These are phyloP conservation scores for Acrocyrtus sp. DNA, from an alignment of 2,888 invertebrate species.

Conservation along the genomic window DNA sequence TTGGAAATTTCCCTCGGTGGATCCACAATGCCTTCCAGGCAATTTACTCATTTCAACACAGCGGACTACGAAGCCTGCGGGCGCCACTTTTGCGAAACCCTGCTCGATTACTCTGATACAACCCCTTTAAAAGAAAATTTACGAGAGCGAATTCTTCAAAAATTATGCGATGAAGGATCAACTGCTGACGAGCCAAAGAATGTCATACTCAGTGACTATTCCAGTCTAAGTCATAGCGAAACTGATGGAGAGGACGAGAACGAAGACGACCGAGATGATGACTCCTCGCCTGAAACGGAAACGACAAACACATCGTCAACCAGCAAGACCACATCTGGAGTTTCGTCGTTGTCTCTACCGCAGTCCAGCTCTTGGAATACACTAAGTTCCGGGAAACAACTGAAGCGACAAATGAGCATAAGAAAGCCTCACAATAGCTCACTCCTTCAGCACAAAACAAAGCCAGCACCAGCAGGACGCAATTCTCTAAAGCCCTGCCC, in stretches of 20 bases:
- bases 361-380: no score
- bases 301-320: conserved; percentile 1
- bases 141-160: conserved; percentile 81
- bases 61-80: conserved; percentile 85
- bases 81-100: conserved; percentile 89
- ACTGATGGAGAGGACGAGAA: conserved; percentile 52
- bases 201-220: conserved; percentile 84
- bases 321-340: neutral
- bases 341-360: no score
- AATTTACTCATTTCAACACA: conserved; percentile 88
- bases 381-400: neutral
- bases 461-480: neutral
- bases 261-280: conserved; percentile 13
- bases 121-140: conserved; percentile 85
- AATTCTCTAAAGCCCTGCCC: neutral
- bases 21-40: conserved; percentile 79
- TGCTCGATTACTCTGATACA: conserved; percentile 90
- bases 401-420: conserved; percentile 32
- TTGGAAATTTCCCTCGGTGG: conserved; percentile 96
- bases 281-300: neutral
- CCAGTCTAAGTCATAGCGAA: conserved; percentile 61
- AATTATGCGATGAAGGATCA: conserved; percentile 83
- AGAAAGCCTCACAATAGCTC: conserved; percentile 22
- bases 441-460: neutral
- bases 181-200: conserved; percentile 90